phyloP scores from a whole-genome alignment of 2,113 vertebrate genomes.

The Oncorhynchus mykiss region DNA sequence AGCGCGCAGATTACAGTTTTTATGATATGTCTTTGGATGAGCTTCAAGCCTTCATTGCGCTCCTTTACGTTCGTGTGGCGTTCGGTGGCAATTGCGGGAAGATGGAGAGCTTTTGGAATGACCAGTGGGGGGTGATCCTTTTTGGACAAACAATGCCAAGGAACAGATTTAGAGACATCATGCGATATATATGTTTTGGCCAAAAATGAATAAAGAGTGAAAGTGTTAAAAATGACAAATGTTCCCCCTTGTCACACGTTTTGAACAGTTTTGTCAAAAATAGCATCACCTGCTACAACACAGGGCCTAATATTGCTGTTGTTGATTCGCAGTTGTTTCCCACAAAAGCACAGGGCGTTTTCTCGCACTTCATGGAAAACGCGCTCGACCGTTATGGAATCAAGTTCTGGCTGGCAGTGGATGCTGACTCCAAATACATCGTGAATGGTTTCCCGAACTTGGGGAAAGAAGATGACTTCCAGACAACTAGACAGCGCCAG shows the following conservation, averaged over 20 bases:
- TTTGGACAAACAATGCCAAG: not conserved
- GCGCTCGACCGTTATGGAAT: not conserved
- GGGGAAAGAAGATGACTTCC: not conserved
- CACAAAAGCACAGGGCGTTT: not conserved
- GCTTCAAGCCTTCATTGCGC: not conserved
- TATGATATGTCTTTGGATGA: not conserved
- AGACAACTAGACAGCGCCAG: not conserved
- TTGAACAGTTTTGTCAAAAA: not conserved
- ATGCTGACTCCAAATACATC: not conserved
- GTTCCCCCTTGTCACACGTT: not conserved
- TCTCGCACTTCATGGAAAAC: not conserved
- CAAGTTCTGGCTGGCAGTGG: not conserved
- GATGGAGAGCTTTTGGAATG: not conserved
- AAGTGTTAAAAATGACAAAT: not conserved
- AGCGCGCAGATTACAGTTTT: not conserved
- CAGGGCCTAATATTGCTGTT: not conserved
- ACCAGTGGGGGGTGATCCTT: not conserved
- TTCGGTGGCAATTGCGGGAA: not conserved
- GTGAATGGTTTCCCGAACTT: not conserved
- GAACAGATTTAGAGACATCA: not conserved
- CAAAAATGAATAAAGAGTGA: not conserved
- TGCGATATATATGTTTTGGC: not conserved
- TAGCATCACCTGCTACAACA: not conserved
- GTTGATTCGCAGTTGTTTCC: not conserved
- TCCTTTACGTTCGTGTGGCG: not conserved